A percentile compares a stretch with the other conserved stretches of the same genome.
Evolutionary conservation across 2,888 invertebrate genomes (phyloP).

Genomic region (Apamea monoglypha): DNA sequence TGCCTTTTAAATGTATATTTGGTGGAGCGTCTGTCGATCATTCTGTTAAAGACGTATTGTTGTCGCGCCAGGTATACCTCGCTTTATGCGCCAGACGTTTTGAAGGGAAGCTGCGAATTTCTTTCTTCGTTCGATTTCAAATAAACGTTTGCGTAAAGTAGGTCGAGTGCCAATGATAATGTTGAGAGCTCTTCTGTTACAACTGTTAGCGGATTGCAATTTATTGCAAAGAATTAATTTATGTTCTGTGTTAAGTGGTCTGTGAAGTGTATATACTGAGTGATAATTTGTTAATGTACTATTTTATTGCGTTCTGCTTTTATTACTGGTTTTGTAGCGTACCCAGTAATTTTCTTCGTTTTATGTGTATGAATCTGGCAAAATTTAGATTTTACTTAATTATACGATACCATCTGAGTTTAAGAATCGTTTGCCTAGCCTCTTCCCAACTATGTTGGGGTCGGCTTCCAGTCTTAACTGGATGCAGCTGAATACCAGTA

Average conservation of each 20-base stretch:
- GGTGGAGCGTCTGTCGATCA: slow-evolving; percentile 58
- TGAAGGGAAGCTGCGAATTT: slow-evolving; percentile 40
- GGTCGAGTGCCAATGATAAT: slow-evolving; percentile 55
- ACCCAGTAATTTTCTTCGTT: neutral
- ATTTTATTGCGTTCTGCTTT: slow-evolving; percentile 32
- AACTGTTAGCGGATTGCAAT: slow-evolving; percentile 46
- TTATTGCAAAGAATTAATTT: slow-evolving; percentile 47
- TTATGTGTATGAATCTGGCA: neutral
- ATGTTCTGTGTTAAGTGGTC: slow-evolving; percentile 47
- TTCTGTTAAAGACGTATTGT: slow-evolving; percentile 60
- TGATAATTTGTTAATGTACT: slow-evolving; percentile 27
- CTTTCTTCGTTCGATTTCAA: slow-evolving; percentile 26
- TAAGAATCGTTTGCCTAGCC: neutral
- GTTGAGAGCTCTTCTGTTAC: slow-evolving; percentile 36
- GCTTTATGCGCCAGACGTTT: slow-evolving; percentile 35
- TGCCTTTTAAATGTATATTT: slow-evolving; percentile 56
- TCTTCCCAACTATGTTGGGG: too few species aligned
- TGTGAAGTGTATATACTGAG: slow-evolving; percentile 35
- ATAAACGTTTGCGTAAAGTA: slow-evolving; percentile 52
- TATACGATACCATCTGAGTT: neutral
- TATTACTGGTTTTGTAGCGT: neutral
- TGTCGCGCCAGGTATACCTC: slow-evolving; percentile 35
- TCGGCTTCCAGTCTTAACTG: too few species aligned
- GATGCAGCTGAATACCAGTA: too few species aligned
- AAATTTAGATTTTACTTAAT: neutral